Evolutionary conservation across 92 coral and sea anemone genomes (phyloP).

Genomic region (Meandrina meandrites): DNA sequence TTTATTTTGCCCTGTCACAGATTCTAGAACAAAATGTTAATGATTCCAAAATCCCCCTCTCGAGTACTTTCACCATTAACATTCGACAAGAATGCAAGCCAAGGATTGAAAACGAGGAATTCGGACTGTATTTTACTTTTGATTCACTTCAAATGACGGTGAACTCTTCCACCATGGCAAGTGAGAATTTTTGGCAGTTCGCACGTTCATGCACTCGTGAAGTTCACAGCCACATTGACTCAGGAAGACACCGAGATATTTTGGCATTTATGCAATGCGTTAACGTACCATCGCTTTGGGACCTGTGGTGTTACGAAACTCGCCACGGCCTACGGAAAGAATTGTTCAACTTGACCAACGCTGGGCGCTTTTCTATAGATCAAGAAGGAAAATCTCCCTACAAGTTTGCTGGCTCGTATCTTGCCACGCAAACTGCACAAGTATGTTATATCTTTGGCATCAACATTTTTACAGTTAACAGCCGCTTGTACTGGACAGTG

Average conservation of each 20-base stretch:
- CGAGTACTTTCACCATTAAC: not conserved
- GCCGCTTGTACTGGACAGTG: constrained; percentile 5
- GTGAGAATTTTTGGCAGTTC: constrained; percentile 4
- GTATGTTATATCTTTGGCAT: not conserved
- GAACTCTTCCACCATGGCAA: too few relatives aligned
- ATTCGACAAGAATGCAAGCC: constrained; percentile 17
- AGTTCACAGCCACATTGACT: not conserved
- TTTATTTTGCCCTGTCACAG: constrained; percentile 40
- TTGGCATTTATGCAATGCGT: not conserved
- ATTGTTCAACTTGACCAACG: not conserved
- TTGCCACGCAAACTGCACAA: not conserved
- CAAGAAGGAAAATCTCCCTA: constrained; percentile 1
- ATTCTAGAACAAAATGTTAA: too few relatives aligned
- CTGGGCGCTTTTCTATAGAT: not conserved
- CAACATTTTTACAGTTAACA: not conserved
- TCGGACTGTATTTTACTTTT: not conserved
- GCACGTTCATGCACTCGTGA: not conserved
- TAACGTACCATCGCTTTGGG: not conserved
- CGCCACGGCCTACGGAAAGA: not conserved
- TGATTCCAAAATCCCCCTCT: not conserved
- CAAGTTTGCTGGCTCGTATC: not conserved
- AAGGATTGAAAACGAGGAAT: not conserved
- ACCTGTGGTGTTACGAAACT: not conserved
- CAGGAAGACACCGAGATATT: not conserved
- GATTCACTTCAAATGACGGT: not conserved